Base-by-base conservation (phyloP, 2,797 vertebrate species). In the Fringilla coelebs region DNA sequence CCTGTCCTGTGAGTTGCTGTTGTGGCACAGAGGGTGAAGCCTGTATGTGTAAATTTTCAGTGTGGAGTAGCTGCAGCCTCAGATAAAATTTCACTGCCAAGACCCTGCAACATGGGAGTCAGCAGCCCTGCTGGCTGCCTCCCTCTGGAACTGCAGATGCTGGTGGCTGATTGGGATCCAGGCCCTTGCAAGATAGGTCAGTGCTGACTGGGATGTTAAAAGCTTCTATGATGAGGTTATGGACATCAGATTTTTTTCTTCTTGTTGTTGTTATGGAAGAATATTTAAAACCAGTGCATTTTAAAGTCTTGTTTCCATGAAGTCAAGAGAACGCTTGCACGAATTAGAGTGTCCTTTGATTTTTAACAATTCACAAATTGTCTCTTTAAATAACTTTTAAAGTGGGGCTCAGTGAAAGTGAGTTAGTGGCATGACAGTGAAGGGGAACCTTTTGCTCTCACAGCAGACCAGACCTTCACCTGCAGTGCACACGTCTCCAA, bases 391-490 rank as follows among this genome's bases (percentile, higher is more conserved):
- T 55, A 15, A 3, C 21, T 41, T 40, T 40, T 7, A 8, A 80
- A 73, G 16, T 19, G 46, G 29, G 57, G 24, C 34, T 72, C 24
- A 49, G 32, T 45, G 63, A 45, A 91, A 91, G 43, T 18, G 46
- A 78, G 32, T 40, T 31, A 78, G 31, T 38, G 43, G 61, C 43
- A 43, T 58, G 45, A 49, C 26, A 87, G 24, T 24, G 52, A 74
- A 67, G 17, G 41, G 72, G 68, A 77, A 40, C 41, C 46, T 79
- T 85, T 76, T 75, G 9, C 51, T 80, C 48, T 66, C 46, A 21
- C 21, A 38, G 63, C 8, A 58, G 70, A 75, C 46, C 65, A 81
- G 54, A 52, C 58, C n/a, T 93, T 91, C 94, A 96, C 94, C 95
- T 96, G 93, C 85, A 73, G 91, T 0, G 3, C 88, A 90, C 76